Percentiles rank a stretch among this genome's conserved stretches.
These are phyloP conservation scores for Subacronicta megacephala DNA, from an alignment of 2,888 invertebrate species.

Conservation along the genomic window DNA sequence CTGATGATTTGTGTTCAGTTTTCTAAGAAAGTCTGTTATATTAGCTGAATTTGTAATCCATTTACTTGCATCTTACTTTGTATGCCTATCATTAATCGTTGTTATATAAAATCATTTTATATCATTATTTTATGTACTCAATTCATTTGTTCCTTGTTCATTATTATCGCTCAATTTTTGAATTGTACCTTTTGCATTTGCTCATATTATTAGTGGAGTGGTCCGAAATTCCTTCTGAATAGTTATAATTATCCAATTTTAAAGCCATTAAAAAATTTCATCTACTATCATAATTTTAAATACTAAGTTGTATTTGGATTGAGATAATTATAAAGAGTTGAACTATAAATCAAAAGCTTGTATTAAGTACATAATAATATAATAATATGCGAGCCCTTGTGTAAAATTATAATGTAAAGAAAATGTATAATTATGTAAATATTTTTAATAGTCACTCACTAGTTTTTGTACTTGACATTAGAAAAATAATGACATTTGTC, in stretches of 20 bases:
- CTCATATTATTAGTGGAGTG: conserved; percentile 65
- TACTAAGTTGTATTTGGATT: conserved; percentile 60
- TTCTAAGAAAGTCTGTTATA: conserved; percentile 43
- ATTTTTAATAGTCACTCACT: conserved; percentile 70
- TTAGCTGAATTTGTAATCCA: conserved; percentile 47
- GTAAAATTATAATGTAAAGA: conserved; percentile 69
- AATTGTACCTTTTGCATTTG: conserved; percentile 81
- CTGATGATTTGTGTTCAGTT: conserved; percentile 51
- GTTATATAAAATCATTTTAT: conserved; percentile 68
- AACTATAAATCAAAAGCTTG: conserved; percentile 49
- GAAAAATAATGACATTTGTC: conserved; percentile 57
- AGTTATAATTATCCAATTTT: conserved; percentile 42
- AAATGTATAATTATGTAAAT: conserved; percentile 80
- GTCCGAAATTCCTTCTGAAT: conserved; percentile 27
- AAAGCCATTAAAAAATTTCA: conserved; percentile 47
- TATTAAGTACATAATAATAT: conserved; percentile 46
- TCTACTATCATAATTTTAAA: conserved; percentile 55
- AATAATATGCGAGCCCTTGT: conserved; percentile 58
- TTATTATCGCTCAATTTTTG: conserved; percentile 68
- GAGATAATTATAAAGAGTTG: conserved; percentile 61
- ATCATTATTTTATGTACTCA: conserved; percentile 50
- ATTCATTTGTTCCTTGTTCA: conserved; percentile 38
- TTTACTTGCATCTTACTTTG: conserved; percentile 37
- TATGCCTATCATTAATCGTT: conserved; percentile 51
- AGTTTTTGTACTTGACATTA: conserved; percentile 80